phyloP scores from a whole-genome alignment of 2,113 vertebrate genomes.

The Romanogobio albipinnatus region DNA sequence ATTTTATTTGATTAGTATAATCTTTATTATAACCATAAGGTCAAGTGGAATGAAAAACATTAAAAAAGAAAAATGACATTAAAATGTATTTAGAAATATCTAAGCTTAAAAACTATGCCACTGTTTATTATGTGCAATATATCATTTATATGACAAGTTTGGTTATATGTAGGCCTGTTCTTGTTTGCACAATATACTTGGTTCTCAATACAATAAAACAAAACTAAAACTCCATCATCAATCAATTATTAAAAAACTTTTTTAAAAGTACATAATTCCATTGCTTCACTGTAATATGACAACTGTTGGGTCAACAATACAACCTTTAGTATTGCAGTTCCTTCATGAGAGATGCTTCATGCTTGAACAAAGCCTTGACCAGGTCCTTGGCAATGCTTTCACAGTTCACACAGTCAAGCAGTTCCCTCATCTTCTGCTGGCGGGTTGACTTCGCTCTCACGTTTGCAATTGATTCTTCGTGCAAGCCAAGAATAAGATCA shows the following conservation, averaged over 20 bases:
- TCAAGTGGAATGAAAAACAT: not conserved
- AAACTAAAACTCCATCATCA: no score
- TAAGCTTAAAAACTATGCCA: no score
- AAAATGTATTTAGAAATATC: not conserved
- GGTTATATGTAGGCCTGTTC: not conserved
- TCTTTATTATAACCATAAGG: not conserved
- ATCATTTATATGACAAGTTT: not conserved
- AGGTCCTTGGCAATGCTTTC: constrained; percentile 37
- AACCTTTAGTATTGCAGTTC: constrained; percentile 22
- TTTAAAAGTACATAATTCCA: no score
- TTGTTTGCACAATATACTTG: not conserved
- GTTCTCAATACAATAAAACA: not conserved
- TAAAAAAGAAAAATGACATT: not conserved
- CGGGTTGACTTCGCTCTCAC: constrained; percentile 25
- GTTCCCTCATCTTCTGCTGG: constrained; percentile 56
- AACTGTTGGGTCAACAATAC: not conserved
- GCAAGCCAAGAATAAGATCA: constrained; percentile 15
- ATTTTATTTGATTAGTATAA: not conserved
- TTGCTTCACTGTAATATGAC: no score
- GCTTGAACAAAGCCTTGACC: constrained; percentile 34
- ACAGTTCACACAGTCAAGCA: constrained; percentile 44
- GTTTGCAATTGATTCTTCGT: constrained; percentile 22
- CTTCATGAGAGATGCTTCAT: constrained; percentile 48
- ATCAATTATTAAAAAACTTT: no score
- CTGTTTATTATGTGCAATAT: not conserved